Evolutionary conservation across 1,140 invertebrate species (phyloP), one percentile per base, ranked within the genome.

Genomic region (Lepidostoma basale): DNA sequence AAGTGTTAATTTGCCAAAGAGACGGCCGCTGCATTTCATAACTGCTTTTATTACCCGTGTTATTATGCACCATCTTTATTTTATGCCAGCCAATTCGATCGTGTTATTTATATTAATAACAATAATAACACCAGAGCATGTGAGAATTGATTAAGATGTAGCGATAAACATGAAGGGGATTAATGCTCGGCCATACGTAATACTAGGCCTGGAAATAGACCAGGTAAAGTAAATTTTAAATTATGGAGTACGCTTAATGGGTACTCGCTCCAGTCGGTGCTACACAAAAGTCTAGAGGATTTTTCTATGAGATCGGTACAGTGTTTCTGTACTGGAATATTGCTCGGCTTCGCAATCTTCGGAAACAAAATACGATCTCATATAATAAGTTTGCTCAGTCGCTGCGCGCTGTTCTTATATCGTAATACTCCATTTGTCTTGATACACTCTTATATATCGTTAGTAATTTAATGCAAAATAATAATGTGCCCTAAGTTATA

Each of bases 61-160:
- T 52, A 52, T 52, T 52, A 54, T 54, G 49, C 49, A 54, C 25
- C 49, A 54, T 54, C 49, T 54, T 54, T 54, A 54, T 54, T 54
- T 54, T 33, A 54, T 54, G 49, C 26, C 25, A 54, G 26, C 49
- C 49, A 28, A 54, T 54, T 54, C n/a, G 23, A 30, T 54, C 49
- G 49, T 54, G 49, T 54, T 54, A 54, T 54, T 54, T 54, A 54
- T 54, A 54, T 54, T 54, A 54, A 33, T 54, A 54, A 54, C 49
- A 54, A 54, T 54, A 54, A 54, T 54, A 54, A 28, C 25, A 14
- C 49, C 6, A 5, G 30, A 54, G 49, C 33, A 54, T 54, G 49
- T 54, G 49, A 30, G 49, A 54, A 54, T 54, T 54, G 49, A 54
- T 54, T 54, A 54, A 54, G 49, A 54, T 54, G 49, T 54, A 30